Percentiles rank a stretch among this genome's conserved stretches.
phyloP scores from a whole-genome alignment of 2,888 invertebrate genomes.

The Lampropteryx suffumata region DNA sequence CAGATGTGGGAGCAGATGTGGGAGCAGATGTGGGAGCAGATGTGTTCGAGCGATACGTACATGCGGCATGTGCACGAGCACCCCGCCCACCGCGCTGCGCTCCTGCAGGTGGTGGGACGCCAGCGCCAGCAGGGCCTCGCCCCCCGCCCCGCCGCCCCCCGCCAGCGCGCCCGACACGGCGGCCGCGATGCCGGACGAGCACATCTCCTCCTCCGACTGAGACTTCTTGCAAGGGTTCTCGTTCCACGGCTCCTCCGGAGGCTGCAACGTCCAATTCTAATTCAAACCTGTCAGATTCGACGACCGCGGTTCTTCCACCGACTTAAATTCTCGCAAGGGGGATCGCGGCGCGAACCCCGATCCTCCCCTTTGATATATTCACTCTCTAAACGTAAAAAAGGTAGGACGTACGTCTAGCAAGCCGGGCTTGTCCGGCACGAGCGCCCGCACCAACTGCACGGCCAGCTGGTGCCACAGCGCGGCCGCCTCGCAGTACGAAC shows the following conservation, averaged over 20 bases:
- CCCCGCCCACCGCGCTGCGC: conserved; percentile 91
- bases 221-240: conserved; percentile 82
- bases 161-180: conserved; percentile 41
- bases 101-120: conserved; percentile 68
- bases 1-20: no score
- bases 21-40: no score
- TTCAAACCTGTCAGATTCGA: no score
- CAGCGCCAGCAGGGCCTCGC: conserved; percentile 59
- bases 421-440: conserved; percentile 52
- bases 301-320: no score
- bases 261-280: not conserved
- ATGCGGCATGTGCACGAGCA: conserved; percentile 96
- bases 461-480: conserved; percentile 97
- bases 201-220: conserved; percentile 85
- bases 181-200: conserved; percentile 17
- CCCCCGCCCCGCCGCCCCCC: conserved; percentile 52
- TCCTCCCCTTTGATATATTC: no score
- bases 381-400: no score
- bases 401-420: conserved; percentile 50
- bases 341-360: no score
- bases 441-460: conserved; percentile 89
- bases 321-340: no score
- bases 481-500: conserved; percentile 95
- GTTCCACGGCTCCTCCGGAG: conserved; percentile 85
- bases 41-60: conserved; percentile 80